Evolutionary conservation across 1,140 invertebrate genomes (phyloP).

Genomic region (Trialeurodes vaporariorum): DNA sequence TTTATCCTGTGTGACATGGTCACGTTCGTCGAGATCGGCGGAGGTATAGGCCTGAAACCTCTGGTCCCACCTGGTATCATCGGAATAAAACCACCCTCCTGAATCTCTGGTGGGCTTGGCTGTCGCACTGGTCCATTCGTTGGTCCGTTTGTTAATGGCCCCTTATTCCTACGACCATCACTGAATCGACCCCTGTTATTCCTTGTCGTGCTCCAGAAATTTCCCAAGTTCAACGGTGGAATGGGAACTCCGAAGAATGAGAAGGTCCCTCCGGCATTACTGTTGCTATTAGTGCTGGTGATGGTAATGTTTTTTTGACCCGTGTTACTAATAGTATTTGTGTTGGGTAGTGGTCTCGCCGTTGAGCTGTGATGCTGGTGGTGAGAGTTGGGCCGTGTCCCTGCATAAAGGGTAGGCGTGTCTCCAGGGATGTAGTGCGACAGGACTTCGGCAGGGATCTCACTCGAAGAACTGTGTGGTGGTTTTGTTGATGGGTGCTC

Average conservation of each 20-base stretch:
- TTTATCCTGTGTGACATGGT: background rate
- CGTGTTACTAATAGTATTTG: too few relatives aligned
- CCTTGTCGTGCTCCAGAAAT: conserved; percentile 42
- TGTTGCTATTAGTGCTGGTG: too few relatives aligned
- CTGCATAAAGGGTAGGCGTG: conserved; percentile 51
- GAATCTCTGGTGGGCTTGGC: background rate
- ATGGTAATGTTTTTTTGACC: background rate
- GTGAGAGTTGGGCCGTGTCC: conserved; percentile 13
- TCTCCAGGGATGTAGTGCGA: conserved; percentile 41
- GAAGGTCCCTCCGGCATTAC: conserved; percentile 43
- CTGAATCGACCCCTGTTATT: background rate
- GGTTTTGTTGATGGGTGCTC: background rate
- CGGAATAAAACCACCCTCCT: background rate
- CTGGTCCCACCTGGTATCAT: background rate
- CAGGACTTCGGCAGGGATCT: conserved; percentile 23
- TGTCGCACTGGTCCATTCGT: background rate
- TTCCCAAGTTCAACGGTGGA: conserved; percentile 54
- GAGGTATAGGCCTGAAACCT: background rate
- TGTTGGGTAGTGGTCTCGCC: too few relatives aligned
- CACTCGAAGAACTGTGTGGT: conserved; percentile 9
- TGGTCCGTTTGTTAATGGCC: background rate
- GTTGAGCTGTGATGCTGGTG: background rate
- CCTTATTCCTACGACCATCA: background rate
- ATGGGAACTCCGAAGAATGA: conserved; percentile 75
- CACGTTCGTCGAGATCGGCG: background rate